phyloP scores from a whole-genome alignment of 2,797 vertebrate species.

The Serranus cabrilla region DNA sequence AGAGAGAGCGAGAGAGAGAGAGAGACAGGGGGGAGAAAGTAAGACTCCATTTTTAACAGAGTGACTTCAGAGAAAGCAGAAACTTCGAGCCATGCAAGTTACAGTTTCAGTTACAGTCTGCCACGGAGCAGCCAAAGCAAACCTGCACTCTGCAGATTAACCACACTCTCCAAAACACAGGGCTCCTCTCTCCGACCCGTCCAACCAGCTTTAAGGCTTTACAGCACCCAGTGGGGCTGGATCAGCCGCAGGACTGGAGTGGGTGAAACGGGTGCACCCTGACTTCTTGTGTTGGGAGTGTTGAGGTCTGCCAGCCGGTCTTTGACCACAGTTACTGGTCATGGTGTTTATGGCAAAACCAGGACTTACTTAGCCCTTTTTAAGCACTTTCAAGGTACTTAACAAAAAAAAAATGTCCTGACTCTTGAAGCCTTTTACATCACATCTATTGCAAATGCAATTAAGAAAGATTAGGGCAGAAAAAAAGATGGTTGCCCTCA shows the following conservation, averaged over 20 bases:
- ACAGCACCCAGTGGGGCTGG: slow-evolving; percentile 30
- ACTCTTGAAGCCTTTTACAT: too few relatives aligned
- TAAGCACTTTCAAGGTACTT: too few relatives aligned
- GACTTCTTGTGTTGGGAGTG: slow-evolving; percentile 23
- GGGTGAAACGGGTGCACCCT: slow-evolving; percentile 16
- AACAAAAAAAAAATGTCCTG: too few relatives aligned
- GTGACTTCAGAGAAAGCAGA: slow-evolving; percentile 69
- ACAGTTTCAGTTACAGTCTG: slow-evolving; percentile 64
- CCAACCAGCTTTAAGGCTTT: slow-evolving; percentile 26
- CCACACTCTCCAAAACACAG: slow-evolving; percentile 50
- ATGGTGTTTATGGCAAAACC: slow-evolving; percentile 27
- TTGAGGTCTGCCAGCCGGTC: slow-evolving; percentile 31
- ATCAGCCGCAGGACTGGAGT: slow-evolving; percentile 33
- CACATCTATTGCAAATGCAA: too few relatives aligned
- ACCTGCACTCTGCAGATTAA: slow-evolving; percentile 58
- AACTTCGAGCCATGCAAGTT: slow-evolving; percentile 57
- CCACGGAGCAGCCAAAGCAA: slow-evolving; percentile 57
- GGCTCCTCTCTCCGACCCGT: slow-evolving; percentile 36
- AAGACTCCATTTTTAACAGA: slow-evolving; percentile 49
- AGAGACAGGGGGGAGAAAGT: slow-evolving; percentile 25
- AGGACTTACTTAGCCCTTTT: slow-evolving; percentile 1
- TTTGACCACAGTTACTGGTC: slow-evolving; percentile 37
- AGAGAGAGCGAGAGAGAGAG: too few relatives aligned
- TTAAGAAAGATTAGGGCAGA: too few relatives aligned
- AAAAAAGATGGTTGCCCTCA: too few relatives aligned